Evolutionary conservation across 2,113 vertebrate genomes (phyloP).

Genomic region (Trogon surrucura): DNA sequence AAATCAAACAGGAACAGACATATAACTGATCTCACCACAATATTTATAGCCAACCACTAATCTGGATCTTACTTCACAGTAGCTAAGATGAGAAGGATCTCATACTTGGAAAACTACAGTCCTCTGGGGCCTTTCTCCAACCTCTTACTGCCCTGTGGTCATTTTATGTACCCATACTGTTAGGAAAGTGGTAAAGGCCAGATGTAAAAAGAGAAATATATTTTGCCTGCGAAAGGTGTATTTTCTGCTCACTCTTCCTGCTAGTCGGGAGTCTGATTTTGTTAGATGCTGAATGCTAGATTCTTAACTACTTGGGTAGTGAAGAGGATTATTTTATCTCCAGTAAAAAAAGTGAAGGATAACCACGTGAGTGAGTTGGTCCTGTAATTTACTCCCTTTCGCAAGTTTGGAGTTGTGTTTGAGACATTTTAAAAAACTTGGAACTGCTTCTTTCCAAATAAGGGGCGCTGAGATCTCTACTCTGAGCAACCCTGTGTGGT

Average conservation of each 20-base stretch:
- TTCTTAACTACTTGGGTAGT: not conserved
- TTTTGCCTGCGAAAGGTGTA: not conserved
- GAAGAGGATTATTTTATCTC: not conserved
- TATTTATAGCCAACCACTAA: not conserved
- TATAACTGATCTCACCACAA: not conserved
- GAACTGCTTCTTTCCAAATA: not conserved
- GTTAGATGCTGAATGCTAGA: not conserved
- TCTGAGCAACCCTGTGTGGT: not conserved
- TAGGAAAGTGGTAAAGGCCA: not conserved
- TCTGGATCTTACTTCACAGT: not conserved
- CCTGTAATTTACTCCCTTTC: not conserved
- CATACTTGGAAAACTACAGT: not conserved
- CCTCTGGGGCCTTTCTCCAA: not conserved
- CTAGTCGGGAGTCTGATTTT: not conserved
- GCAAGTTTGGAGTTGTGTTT: not conserved
- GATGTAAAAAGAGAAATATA: accelerated
- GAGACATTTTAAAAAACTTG: not conserved
- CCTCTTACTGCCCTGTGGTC: not conserved
- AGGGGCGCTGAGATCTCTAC: not conserved
- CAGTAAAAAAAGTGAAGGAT: not conserved
- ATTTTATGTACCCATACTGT: not conserved
- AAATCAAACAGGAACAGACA: accelerated
- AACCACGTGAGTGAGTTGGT: not conserved
- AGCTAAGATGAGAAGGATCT: not conserved
- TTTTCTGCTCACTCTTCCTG: not conserved